phyloP scores from a whole-genome alignment of 2,888 invertebrate species.

The Lamellibrachia satsuma region DNA sequence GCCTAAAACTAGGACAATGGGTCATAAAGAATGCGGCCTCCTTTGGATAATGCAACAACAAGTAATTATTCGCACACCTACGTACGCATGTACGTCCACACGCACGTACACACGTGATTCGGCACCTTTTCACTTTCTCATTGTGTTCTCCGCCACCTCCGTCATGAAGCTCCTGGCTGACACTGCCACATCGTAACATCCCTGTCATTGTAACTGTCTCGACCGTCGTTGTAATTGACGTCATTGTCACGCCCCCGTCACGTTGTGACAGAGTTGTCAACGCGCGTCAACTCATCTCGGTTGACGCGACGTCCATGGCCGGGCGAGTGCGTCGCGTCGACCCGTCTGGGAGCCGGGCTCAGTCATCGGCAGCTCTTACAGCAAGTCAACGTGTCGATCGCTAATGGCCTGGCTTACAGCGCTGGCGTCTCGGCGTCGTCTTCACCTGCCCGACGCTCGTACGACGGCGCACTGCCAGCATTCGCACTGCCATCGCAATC shows the following conservation, averaged over 20 bases:
- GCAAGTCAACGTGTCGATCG: background rate
- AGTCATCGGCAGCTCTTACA: background rate
- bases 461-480: background rate
- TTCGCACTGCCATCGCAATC: background rate
- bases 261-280: background rate
- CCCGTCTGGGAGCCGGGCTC: background rate
- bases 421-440: background rate
- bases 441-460: background rate
- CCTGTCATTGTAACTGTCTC: background rate
- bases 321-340: background rate
- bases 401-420: background rate
- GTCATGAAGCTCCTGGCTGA: background rate
- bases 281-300: background rate
- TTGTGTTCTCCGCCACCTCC: background rate
- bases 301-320: background rate
- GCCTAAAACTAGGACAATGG: background rate
- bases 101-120: background rate
- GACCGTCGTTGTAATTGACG: background rate
- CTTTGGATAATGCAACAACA: background rate
- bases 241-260: constrained; percentile 17
- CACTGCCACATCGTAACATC: background rate
- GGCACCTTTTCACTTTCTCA: background rate
- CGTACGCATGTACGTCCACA: background rate
- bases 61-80: background rate
- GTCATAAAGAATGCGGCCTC: background rate